These are phyloP conservation scores for Gadus macrocephalus DNA, from an alignment of 2,113 vertebrate species.

Conservation along the genomic window DNA sequence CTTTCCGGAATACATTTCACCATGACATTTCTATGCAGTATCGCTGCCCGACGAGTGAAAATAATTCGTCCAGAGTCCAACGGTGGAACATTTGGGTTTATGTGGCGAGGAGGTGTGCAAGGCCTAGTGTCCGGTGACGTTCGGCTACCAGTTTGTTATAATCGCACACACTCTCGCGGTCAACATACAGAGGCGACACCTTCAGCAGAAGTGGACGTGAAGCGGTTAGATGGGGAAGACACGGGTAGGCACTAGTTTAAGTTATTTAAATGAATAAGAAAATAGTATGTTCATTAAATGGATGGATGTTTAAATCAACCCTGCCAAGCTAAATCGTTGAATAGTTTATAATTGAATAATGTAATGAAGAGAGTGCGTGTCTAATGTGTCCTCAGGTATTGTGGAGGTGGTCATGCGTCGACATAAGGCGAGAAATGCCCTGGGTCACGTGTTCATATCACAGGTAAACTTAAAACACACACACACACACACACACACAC, in stretches of 20 bases:
- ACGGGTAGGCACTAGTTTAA: constrained; percentile 45
- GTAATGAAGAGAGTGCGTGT: no score
- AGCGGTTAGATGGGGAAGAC: constrained; percentile 56
- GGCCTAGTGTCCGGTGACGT: no score
- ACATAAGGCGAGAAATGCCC: constrained; percentile 80
- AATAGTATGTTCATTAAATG: no score
- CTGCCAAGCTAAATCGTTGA: no score
- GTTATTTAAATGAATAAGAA: no score
- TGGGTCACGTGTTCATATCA: constrained; percentile 84
- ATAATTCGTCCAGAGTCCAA: constrained; percentile 1
- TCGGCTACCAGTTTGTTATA: no score
- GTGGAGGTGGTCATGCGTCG: constrained; percentile 87
- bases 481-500: neutral
- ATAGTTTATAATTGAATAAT: no score
- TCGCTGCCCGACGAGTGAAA: neutral
- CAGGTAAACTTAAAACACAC: constrained; percentile 74
- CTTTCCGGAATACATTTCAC: no score
- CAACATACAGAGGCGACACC: constrained; percentile 36
- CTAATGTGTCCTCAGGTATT: constrained; percentile 54
- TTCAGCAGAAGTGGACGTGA: constrained; percentile 57
- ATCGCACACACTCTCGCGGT: constrained; percentile 1
- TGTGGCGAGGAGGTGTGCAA: neutral
- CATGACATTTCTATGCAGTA: constrained; percentile 34
- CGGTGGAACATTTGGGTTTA: neutral
- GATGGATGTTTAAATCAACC: no score